Base-by-base conservation (phyloP, 2,888 invertebrate genomes). In the Campaea margaritaria region DNA sequence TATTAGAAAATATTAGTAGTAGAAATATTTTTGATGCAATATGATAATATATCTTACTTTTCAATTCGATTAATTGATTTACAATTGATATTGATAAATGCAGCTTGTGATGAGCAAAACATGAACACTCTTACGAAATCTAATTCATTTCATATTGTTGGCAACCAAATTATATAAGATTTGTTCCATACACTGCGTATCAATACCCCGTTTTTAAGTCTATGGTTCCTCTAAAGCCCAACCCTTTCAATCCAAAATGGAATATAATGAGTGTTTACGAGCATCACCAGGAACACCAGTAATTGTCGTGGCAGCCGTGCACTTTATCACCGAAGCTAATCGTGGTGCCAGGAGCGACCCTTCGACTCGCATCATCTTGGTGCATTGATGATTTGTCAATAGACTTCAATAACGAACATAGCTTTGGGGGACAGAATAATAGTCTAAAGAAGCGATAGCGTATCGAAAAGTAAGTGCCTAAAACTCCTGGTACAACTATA, bases 261-360 rank as follows among this genome's bases (percentile, higher is more conserved):
- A 70, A 75, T 70, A 69, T 83, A 85, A 85, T 81, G 84, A 86
- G 75, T 66, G 70, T 76, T 77, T 78, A 83, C 68, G 73, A 78
- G 42, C 42, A 31, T 16, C 12, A 41, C 48, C 14, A 48, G 53
- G 21, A 64, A 66, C 62, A 77, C 76, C 75, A 74, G 75, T 89
- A 89, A 89, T 90, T 84, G 82, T 57, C 48, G 39, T 86, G 91
- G 79, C 89, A 90, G 79, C 82, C 91, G 82, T 90, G 84, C 91
- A 91, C 82, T 91, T 91, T 91, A 91, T 90, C 81, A 86, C 89
- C 91, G 82, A 34, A 68, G 66, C 85, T 70, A 91, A 91, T 91
- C 79, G 71, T 79, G 12, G 12, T 44, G 5, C 51, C 78, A 75
- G 65, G 58, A 45, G 58, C 53, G 58, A 50, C 11, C 39, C 31